Conservation (phyloP, 2,797 vertebrate species). For the Dendrocincla fuliginosa region DNA sequence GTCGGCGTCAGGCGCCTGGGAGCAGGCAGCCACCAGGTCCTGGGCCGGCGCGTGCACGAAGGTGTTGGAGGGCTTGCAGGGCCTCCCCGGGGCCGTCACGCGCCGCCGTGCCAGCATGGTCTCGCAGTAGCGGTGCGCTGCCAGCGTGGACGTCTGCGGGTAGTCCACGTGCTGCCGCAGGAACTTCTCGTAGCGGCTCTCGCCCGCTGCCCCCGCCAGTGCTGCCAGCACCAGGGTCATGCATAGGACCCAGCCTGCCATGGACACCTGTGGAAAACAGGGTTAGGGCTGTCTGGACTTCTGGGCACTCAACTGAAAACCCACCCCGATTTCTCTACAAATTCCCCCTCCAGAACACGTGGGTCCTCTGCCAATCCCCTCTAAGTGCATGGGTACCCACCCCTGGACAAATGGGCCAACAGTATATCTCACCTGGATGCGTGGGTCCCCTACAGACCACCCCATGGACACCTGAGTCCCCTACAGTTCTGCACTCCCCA, state of each 20-base stretch:
- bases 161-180: conserved; percentile 40
- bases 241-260: conserved; percentile 9
- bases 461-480: neutral
- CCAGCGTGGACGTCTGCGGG: accelerated
- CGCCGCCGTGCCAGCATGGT: neutral
- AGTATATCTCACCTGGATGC: neutral
- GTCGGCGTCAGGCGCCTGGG: accelerated
- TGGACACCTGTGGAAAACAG: neutral
- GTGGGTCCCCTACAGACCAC: neutral
- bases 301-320: accelerated
- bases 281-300: neutral
- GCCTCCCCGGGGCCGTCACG: neutral
- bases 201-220: accelerated
- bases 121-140: neutral
- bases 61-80: conserved; percentile 52
- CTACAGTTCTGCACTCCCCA: neutral
- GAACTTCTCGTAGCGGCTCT: conserved; percentile 41
- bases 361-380: neutral
- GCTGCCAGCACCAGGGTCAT: neutral
- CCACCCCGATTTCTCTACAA: neutral
- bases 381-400: too few relatives aligned
- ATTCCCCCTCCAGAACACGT: neutral
- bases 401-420: neutral
- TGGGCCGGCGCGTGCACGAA: neutral
- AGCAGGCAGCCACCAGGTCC: neutral